phyloP scores from a whole-genome alignment of 2,888 invertebrate species.

The Folsomia manolachei region DNA sequence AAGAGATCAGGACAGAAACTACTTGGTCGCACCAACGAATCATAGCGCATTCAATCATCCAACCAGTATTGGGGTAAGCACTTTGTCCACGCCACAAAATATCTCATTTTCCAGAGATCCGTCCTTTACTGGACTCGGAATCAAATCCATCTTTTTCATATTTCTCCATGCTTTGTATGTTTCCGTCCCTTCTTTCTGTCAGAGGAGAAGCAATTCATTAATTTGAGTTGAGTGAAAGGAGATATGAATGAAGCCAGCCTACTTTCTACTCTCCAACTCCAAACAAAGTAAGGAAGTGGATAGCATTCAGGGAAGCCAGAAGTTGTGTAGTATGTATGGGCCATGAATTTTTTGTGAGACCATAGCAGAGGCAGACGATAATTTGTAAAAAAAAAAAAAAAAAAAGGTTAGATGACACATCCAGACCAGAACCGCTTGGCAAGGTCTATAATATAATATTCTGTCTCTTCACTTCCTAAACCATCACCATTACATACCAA shows the following conservation, averaged over 20 bases:
- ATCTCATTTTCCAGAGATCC: not conserved
- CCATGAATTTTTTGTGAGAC: not conserved
- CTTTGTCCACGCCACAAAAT: too few relatives aligned
- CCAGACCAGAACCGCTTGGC: not conserved
- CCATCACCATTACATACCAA: too few relatives aligned
- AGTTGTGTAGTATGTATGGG: not conserved
- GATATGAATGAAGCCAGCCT: not conserved
- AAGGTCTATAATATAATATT: not conserved
- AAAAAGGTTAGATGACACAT: too few relatives aligned
- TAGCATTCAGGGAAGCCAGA: not conserved
- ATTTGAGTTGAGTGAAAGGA: not conserved
- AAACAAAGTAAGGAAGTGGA: too few relatives aligned
- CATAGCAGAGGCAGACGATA: not conserved
- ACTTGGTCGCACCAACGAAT: too few relatives aligned
- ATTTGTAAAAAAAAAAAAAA: not conserved
- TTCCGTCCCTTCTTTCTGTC: too few relatives aligned
- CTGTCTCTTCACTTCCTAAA: too few relatives aligned
- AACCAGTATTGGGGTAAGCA: too few relatives aligned
- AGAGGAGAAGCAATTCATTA: not conserved
- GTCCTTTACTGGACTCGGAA: too few relatives aligned
- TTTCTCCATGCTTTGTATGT: too few relatives aligned
- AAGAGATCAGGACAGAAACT: too few relatives aligned
- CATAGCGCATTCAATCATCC: too few relatives aligned
- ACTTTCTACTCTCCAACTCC: not conserved
- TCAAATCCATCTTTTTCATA: not conserved